Conservation (phyloP, 2,113 vertebrate genomes). For the Psilopogon haemacephalus region DNA sequence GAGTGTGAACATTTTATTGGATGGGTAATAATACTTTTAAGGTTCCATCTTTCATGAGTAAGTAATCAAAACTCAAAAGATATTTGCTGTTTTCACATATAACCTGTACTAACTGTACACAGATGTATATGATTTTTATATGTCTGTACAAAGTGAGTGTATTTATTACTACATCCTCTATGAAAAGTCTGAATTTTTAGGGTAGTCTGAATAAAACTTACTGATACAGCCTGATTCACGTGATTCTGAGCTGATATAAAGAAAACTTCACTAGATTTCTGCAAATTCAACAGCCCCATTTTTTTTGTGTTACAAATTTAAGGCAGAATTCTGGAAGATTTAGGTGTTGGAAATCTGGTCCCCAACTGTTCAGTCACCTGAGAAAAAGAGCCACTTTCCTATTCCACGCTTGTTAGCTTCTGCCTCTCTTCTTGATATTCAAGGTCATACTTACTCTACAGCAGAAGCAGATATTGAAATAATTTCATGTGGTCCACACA, state of each 20-base stretch:
- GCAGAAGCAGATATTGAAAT: not conserved
- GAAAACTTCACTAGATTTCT: not conserved
- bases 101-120: not conserved
- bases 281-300: not conserved
- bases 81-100: not conserved
- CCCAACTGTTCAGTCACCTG: not conserved
- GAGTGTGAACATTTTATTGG: not conserved
- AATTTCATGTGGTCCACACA: not conserved
- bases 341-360: not conserved
- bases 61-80: not conserved
- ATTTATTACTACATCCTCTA: not conserved
- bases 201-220: not conserved
- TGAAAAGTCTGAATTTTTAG: not conserved
- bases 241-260: not conserved
- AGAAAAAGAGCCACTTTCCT: not conserved
- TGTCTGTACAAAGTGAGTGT: not conserved
- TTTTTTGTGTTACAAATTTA: not conserved
- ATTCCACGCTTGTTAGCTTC: not conserved
- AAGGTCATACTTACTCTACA: too few relatives aligned
- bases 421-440: not conserved
- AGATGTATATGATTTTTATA: not conserved
- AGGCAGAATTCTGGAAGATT: not conserved
- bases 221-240: not conserved
- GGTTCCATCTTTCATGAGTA: not conserved
- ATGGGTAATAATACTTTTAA: not conserved